Evolutionary conservation across 2,797 vertebrate genomes (phyloP).

Genomic region (Acanthurus tractus): DNA sequence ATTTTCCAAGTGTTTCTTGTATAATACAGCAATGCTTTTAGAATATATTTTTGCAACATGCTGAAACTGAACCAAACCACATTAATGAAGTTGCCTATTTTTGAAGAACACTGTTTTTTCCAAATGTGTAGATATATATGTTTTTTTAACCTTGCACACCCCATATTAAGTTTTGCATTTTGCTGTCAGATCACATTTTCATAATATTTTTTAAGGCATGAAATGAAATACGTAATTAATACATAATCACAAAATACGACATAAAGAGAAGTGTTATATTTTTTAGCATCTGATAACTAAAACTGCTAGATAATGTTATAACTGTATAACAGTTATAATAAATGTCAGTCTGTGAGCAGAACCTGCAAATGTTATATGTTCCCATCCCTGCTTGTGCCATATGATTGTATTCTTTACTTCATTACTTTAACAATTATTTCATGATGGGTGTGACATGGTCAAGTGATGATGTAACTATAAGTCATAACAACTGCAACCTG

Average conservation of each 20-base stretch:
- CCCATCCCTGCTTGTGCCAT: background rate
- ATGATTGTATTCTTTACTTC: background rate
- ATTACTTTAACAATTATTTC: background rate
- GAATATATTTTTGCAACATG: constrained; percentile 60
- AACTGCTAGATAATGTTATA: constrained; percentile 33
- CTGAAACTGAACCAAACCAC: constrained; percentile 48
- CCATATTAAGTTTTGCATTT: constrained; percentile 37
- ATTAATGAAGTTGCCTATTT: constrained; percentile 26
- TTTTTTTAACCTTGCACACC: constrained; percentile 33
- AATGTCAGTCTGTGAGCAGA: background rate
- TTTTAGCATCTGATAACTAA: constrained; percentile 25
- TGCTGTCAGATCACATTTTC: constrained; percentile 48
- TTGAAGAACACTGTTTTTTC: constrained; percentile 23
- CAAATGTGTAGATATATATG: constrained; percentile 33
- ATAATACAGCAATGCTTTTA: constrained; percentile 37
- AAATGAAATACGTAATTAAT: constrained; percentile 36
- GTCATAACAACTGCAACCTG: background rate
- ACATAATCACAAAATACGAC: constrained; percentile 34
- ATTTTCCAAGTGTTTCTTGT: constrained; percentile 21
- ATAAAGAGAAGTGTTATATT: constrained; percentile 39
- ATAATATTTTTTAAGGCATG: constrained; percentile 22
- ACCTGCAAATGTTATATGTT: background rate
- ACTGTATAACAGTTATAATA: constrained; percentile 19
- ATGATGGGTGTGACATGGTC: background rate
- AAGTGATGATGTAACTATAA: constrained; percentile 13